Evolutionary conservation across 2,888 invertebrate species (phyloP).

Genomic region (Tholera decimalis): DNA sequence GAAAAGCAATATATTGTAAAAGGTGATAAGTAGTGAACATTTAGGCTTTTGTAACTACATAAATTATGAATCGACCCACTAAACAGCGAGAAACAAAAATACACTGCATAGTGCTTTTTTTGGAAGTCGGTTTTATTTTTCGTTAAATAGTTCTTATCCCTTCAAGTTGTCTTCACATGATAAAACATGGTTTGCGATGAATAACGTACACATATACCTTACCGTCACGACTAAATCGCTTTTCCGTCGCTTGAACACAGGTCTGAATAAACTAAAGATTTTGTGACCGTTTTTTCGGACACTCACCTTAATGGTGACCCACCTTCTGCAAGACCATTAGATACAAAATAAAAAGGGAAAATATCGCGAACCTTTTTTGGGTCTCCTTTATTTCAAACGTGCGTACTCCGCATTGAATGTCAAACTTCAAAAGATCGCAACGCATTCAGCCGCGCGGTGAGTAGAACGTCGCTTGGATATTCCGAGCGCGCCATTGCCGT

Average conservation of each 20-base stretch:
- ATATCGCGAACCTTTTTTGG: constrained; percentile 42
- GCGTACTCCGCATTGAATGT: constrained; percentile 30
- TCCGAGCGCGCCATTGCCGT: constrained; percentile 69
- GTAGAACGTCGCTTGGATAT: constrained; percentile 67
- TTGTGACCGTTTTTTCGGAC: constrained; percentile 6
- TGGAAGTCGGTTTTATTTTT: too few relatives aligned
- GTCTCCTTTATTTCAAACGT: constrained; percentile 50
- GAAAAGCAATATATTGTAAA: too few relatives aligned
- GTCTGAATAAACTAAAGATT: constrained; percentile 19
- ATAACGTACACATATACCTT: background rate
- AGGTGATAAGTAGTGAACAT: too few relatives aligned
- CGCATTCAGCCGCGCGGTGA: constrained; percentile 49
- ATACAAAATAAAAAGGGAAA: constrained; percentile 44
- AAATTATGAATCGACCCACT: too few relatives aligned
- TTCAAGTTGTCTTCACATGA: background rate
- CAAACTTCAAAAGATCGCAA: constrained; percentile 57
- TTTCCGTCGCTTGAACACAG: background rate
- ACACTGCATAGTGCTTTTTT: too few relatives aligned
- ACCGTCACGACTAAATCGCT: constrained; percentile 6
- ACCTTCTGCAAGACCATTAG: constrained; percentile 38
- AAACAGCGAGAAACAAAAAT: too few relatives aligned
- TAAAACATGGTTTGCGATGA: background rate
- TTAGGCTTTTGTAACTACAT: too few relatives aligned
- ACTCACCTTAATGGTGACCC: constrained; percentile 12
- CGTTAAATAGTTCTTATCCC: too few relatives aligned